Evolutionary conservation across 1,140 invertebrate genomes (phyloP).

Genomic region (Xylocopa sonorina): DNA sequence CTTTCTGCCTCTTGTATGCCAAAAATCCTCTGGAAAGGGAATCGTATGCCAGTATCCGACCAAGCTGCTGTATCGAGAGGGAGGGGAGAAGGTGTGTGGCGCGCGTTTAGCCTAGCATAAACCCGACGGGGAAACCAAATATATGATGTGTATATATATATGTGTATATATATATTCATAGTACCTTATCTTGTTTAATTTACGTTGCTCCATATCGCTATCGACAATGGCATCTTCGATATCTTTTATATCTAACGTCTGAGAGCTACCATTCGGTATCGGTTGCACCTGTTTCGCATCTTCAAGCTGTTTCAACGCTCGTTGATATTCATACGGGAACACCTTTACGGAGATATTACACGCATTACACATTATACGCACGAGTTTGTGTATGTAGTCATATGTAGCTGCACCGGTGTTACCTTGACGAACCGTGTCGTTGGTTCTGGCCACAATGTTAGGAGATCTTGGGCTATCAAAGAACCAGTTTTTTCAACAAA

Average conservation of each 20-base stretch:
- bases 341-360: constrained; percentile 80
- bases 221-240: constrained; percentile 94
- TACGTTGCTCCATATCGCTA: constrained; percentile 88
- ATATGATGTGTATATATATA: no score
- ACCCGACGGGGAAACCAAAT: no score
- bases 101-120: no score
- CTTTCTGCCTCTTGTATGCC: constrained; percentile 95
- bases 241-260: constrained; percentile 85
- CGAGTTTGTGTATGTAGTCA: no score
- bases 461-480: constrained; percentile 89
- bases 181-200: constrained; percentile 94
- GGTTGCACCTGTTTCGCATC: constrained; percentile 81
- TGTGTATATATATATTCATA: no score
- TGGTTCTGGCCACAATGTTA: constrained; percentile 91
- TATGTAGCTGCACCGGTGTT: background rate
- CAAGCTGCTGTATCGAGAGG: no score
- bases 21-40: constrained; percentile 91
- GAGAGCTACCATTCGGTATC: constrained; percentile 74
- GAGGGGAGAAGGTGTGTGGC: no score
- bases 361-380: no score
- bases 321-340: constrained; percentile 98
- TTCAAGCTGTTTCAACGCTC: constrained; percentile 90
- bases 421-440: constrained; percentile 95
- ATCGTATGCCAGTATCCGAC: background rate
- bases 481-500: constrained; percentile 96